These are phyloP conservation scores for Zaprionus ghesquierei DNA, from an alignment of 1,140 invertebrate species.

Conservation along the genomic window DNA sequence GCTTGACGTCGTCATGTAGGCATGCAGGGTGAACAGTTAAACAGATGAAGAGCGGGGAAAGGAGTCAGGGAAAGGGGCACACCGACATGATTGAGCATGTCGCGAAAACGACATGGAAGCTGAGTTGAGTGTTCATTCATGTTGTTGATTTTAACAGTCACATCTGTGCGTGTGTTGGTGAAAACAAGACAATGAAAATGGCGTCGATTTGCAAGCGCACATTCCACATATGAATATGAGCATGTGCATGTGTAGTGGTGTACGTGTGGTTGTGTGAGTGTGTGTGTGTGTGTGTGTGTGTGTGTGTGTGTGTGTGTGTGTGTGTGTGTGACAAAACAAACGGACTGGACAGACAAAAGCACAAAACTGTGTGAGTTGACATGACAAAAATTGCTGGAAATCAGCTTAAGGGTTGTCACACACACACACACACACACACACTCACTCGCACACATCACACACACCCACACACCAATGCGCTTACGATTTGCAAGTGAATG, in stretches of 20 bases:
- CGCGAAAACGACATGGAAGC: conserved; percentile 52
- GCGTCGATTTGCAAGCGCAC: conserved; percentile 63
- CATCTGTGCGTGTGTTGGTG: conserved; percentile 14
- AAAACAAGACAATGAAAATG: conserved; percentile 64
- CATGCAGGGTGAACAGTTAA: background rate
- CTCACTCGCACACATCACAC: conserved; percentile 9
- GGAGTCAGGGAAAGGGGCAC: background rate
- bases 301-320: background rate
- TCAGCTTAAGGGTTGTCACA: conserved; percentile 50
- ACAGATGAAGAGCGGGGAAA: background rate
- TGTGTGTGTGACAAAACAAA: conserved; percentile 5
- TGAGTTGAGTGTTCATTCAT: conserved; percentile 78
- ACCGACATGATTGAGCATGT: conserved; percentile 46
- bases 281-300: background rate
- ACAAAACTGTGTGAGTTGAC: conserved; percentile 50
- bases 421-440: conserved; percentile 26
- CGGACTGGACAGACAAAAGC: conserved; percentile 46
- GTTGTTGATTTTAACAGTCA: conserved; percentile 48
- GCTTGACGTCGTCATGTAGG: background rate
- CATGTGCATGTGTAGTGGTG: background rate
- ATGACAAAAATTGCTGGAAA: conserved; percentile 55
- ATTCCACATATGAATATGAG: conserved; percentile 2
- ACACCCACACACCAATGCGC: background rate
- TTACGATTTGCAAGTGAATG: conserved; percentile 39
- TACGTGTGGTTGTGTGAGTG: background rate